These are phyloP conservation scores for pig (Sus scrofa) DNA, from an alignment of 2,113 vertebrate genomes.

Conservation along the genomic window T2T-Sscrofa CM000829.6:39858001-39858500, in stretches of 20 bases:
- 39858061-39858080: neutral
- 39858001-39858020: neutral
- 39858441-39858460: neutral
- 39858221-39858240: neutral
- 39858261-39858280: slow-evolving; percentile 88
- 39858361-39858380: slow-evolving; percentile 88
- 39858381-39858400: slow-evolving; percentile 85
- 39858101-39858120: neutral
- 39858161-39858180: neutral
- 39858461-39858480: slow-evolving; percentile 30
- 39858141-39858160: neutral
- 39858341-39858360: slow-evolving; percentile 89
- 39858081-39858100: neutral
- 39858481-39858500: neutral
- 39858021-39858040: neutral
- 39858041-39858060: neutral
- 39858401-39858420: slow-evolving; percentile 86
- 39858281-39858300: slow-evolving; percentile 90
- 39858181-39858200: neutral
- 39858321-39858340: slow-evolving; percentile 85
- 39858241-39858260: slow-evolving; percentile 35
- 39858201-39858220: neutral
- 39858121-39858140: neutral
- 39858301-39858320: slow-evolving; percentile 90
- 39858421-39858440: neutral